Base-by-base conservation (phyloP, 2,888 invertebrate genomes). In the Drosophila buzzatii region DNA sequence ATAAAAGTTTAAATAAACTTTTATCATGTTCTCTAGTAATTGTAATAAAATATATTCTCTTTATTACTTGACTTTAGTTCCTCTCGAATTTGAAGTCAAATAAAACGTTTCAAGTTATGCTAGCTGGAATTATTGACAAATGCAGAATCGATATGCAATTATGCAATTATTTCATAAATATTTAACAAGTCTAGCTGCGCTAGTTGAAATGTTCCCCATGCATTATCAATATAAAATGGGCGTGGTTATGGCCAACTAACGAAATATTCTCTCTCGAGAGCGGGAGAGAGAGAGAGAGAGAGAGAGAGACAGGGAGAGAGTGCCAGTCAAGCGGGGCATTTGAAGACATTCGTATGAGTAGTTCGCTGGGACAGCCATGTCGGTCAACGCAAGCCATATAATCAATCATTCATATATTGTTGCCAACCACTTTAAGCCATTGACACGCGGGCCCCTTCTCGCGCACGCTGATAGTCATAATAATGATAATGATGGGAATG, bases 361-460 rank as follows among this genome's bases (percentile, higher is more conserved):
- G 37, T 27, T 31, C 23, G 14, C 10, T 41, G 18, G 18, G n/a
- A 39, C 31, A 20, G 37, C 44, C 44, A 61, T 65, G 52, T 55
- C 42, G 65, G 64, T 42, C 56, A 62, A 47, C 41, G 45, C 41
- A 39, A 44, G 60, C 12, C 52, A 18, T 49, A 63, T 83, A 86
- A 89, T 84, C 89, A 84, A 89, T 84, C 83, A 86, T 84, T 82
- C 72, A 83, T 76, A 82, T 72, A 87, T 82, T 78, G 75, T 77
- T 78, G 70, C 67, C 72, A 75, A 71, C 67, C 71, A 64, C 69
- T 82, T 82, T 82, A 85, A 85, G 73, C 73, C 83, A 73, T 63
- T 77, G 78, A 78, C 74, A 81, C 57, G 70, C 63, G 73, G 62
- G 2, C 16, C 52, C 58, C 14, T 18, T 18, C 9, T 18, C 31